These are phyloP conservation scores for Anguilla marmorata DNA, from an alignment of 2,797 vertebrate species.

Conservation along the genomic window DNA sequence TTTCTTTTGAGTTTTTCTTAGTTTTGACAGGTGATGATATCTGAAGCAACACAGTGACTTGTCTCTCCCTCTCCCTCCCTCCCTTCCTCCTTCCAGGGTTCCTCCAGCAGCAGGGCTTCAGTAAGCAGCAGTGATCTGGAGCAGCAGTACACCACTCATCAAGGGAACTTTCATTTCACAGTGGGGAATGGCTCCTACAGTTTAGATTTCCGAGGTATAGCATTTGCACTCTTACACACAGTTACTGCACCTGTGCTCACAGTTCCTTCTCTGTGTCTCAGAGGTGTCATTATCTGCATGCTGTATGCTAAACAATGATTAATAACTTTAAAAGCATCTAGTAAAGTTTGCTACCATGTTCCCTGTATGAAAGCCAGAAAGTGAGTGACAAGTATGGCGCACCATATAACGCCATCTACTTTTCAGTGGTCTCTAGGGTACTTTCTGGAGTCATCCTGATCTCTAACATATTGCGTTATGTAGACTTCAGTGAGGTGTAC, in stretches of 20 bases:
- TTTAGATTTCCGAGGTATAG: constrained; percentile 57
- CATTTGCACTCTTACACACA: neutral
- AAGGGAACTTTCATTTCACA: constrained; percentile 51
- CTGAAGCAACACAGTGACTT: neutral
- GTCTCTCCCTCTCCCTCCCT: neutral
- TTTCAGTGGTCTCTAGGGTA: neutral
- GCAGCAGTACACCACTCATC: constrained; percentile 50
- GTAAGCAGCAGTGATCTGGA: constrained; percentile 60
- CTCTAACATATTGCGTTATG: neutral
- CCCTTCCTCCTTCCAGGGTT: constrained; percentile 43
- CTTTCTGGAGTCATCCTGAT: neutral
- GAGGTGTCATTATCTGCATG: neutral
- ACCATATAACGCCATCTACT: neutral
- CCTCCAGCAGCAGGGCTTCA: constrained; percentile 32
- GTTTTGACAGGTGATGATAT: neutral
- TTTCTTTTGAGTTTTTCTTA: neutral
- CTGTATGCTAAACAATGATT: neutral
- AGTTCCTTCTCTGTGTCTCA: neutral
- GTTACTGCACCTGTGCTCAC: neutral
- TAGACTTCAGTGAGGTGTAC: neutral
- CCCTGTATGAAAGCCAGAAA: neutral
- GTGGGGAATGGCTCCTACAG: constrained; percentile 51
- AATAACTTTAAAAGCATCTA: neutral
- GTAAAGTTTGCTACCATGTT: neutral
- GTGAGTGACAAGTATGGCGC: neutral